Conservation (phyloP, 1,140 invertebrate genomes). For the Trachymyrmex cornetzi region DNA sequence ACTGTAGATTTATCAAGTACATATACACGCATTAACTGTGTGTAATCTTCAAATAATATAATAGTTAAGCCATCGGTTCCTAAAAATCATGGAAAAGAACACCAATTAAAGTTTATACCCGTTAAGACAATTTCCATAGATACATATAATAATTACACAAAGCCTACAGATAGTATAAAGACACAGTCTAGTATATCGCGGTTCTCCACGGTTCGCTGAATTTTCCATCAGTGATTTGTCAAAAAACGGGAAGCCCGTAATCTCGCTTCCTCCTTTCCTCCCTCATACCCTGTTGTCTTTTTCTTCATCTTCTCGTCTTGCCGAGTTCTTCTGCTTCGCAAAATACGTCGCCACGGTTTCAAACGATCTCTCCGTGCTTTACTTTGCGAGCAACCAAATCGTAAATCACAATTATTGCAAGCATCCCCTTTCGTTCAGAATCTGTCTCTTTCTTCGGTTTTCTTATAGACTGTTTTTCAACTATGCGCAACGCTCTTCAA, state of each 20-base stretch:
- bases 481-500: conserved; percentile 54
- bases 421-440: conserved; percentile 53
- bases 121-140: neutral
- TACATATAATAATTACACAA: neutral
- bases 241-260: conserved; percentile 49
- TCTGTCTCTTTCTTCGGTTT: conserved; percentile 64
- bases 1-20: neutral
- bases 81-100: conserved; percentile 15
- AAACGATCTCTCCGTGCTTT: conserved; percentile 72
- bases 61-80: conserved; percentile 45
- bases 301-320: conserved; percentile 37
- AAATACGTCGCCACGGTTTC: conserved; percentile 49
- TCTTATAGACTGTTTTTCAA: conserved; percentile 80
- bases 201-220: conserved; percentile 66
- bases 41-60: conserved; percentile 11
- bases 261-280: conserved; percentile 15
- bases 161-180: no score
- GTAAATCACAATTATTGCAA: conserved; percentile 85
- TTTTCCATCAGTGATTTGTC: conserved; percentile 63
- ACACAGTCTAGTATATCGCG: neutral
- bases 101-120: conserved; percentile 5
- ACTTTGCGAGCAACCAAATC: conserved; percentile 71
- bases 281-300: neutral
- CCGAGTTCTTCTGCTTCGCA: conserved; percentile 60
- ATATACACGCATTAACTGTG: neutral